Base-by-base conservation (phyloP, 2,113 vertebrate species). In the Nipponia nippon region DNA sequence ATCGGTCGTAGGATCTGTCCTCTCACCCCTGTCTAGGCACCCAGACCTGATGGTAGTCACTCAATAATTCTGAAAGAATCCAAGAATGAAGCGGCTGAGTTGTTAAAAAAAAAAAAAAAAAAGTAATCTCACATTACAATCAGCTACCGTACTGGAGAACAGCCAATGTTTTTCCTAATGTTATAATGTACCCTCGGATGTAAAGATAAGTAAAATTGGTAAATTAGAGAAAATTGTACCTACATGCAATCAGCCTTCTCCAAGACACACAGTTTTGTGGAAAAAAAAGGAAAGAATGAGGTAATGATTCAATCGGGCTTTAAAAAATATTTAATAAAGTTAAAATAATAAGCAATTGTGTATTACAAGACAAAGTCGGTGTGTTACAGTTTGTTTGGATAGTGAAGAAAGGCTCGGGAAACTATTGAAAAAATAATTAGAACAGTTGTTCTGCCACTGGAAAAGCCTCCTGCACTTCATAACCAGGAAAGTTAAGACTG, bases 271-370 rank as follows among this genome's bases (percentile, higher is more conserved):
- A 10, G 36, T 19, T 53, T 13, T 56, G 65, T 13, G 36, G 17
- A 9, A 26, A 30, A 12, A 72, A 83, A 63, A 56, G 29, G 16
- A 55, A 16, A 66, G 26, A 76, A 61, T 30, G 50, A 88, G 42
- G 50, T 62, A 83, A 84, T 47, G 55, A 89, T 81, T 95, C 61
- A 81, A 23, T 0, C 59, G n/a, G 50, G 59, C 55, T 81, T 77
- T 61, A 16, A 71, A 70, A 90, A 90, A 44, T n/a, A 66, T 42
- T 61, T 46, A 80, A 66, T 81, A 73, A 91, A 73, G 72, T 70
- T 86, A 56, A 81, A 92, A 91, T 69, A 96, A 94, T 69, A 87
- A 89, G 77, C 76, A 77, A 50, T 32, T 69, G 77, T 94, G 50
- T 26, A 66, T 44, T 49, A 70, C 72, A 65, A 89, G 90, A 65